A percentile compares a stretch with the other conserved stretches of the same genome.
phyloP scores from a whole-genome alignment of 2,797 vertebrate genomes.

The Gymnothorax reevesii region DNA sequence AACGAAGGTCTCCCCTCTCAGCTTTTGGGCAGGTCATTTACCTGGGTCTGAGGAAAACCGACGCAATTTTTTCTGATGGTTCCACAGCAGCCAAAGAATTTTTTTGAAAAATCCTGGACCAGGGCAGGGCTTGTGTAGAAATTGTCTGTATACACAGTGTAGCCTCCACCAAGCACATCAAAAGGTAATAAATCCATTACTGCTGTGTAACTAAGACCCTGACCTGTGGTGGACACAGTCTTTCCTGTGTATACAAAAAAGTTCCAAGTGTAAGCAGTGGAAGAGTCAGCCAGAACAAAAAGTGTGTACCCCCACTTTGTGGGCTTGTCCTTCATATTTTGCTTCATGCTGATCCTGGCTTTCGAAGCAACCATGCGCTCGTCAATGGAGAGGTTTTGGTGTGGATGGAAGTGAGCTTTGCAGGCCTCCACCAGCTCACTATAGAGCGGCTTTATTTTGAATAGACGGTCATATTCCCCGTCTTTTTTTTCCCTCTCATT shows the following conservation, averaged over 20 bases:
- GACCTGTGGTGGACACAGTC: conserved; percentile 29
- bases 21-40: conserved; percentile 11
- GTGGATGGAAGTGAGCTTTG: conserved; percentile 55
- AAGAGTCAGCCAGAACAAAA: conserved; percentile 62
- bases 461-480: conserved; percentile 46
- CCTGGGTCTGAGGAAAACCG: conserved; percentile 15
- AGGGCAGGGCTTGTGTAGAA: conserved; percentile 66
- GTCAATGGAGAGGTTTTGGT: conserved; percentile 63
- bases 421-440: too few species aligned
- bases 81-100: conserved; percentile 32
- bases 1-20: conserved; percentile 30
- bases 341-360: conserved; percentile 58
- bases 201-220: conserved; percentile 52
- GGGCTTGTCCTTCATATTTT: conserved; percentile 62
- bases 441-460: conserved; percentile 62
- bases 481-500: conserved; percentile 27
- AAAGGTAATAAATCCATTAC: conserved; percentile 59
- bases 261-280: conserved; percentile 59
- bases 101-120: conserved; percentile 22
- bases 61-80: conserved; percentile 49
- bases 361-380: conserved; percentile 67
- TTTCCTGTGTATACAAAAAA: too few species aligned
- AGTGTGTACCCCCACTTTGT: conserved; percentile 66
- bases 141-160: conserved; percentile 66
- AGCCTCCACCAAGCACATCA: conserved; percentile 59